These are phyloP conservation scores for Drosophila bifasciata DNA, from an alignment of 1,140 invertebrate genomes.

Conservation along the genomic window DNA sequence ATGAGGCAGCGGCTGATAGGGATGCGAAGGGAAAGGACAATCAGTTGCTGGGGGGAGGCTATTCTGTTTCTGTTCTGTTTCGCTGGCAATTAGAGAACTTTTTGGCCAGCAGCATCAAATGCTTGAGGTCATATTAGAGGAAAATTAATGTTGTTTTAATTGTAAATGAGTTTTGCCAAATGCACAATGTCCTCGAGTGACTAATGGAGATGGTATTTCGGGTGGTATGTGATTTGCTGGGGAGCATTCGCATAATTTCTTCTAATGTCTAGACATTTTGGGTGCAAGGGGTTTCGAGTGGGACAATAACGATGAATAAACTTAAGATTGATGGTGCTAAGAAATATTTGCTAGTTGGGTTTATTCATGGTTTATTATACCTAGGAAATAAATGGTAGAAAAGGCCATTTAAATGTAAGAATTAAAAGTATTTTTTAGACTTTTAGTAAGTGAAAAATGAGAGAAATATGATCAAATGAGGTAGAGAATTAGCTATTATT, in stretches of 20 bases:
- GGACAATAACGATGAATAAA: no score
- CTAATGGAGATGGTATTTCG: background rate
- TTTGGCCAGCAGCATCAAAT: conserved; percentile 40
- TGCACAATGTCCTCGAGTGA: conserved; percentile 22
- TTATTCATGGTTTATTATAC: no score
- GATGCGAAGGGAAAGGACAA: conserved; percentile 37
- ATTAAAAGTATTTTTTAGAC: no score
- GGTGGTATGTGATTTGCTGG: background rate
- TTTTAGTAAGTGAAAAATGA: no score
- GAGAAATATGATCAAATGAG: no score
- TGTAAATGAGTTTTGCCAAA: conserved; percentile 73
- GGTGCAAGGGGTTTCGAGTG: no score
- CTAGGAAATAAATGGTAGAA: no score
- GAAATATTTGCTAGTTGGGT: no score
- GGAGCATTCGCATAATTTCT: no score
- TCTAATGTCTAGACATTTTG: conserved; percentile 41
- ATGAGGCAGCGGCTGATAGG: background rate
- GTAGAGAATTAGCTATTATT: no score
- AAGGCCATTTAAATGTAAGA: no score
- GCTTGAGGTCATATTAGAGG: conserved; percentile 78
- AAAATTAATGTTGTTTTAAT: conserved; percentile 82
- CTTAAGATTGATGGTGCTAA: no score
- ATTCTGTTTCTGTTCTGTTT: conserved; percentile 25
- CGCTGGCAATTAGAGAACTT: conserved; percentile 65
- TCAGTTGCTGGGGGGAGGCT: conserved; percentile 46